Base-by-base conservation (phyloP, 2,113 vertebrate genomes). In the Triplophysa siluroides region DNA sequence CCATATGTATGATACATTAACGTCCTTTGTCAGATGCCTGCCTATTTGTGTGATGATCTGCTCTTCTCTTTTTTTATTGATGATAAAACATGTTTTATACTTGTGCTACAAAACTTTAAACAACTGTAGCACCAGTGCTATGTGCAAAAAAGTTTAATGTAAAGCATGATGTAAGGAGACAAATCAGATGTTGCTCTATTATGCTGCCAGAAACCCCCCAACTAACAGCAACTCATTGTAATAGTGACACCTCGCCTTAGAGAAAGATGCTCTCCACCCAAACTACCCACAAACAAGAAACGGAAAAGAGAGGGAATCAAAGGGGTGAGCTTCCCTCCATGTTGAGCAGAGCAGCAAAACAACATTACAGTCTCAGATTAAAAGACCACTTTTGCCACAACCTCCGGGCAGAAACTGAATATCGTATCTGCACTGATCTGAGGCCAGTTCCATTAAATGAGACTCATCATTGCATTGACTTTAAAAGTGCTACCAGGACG, bases 101-200 rank as follows among this genome's bases (percentile, higher is more conserved):
- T 33, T 38, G 33, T 38, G 5, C 5, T 38, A 38, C 33, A 38
- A 38, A 33, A 38, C 33, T 38, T 38, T 29, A 29, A 29, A 29
- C 29, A 29, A 29, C 29, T 29, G 29, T 29, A 29, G 29, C 29
- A 29, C 29, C 29, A 29, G 33, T 38, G 33, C 6, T 38, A 33
- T 7, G 33, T 38, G 6, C 33, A 38, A 38, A 38, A 38, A 38
- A 7, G 33, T 38, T n/a, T 7, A 38, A 38, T 6, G 6, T 38
- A 38, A 8, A 14, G 54, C 9, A 26, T 50, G 14, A 26, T 50
- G 14, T 50, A 61, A 67, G 76, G 45, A 54, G 61, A 84, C 74
- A 62, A 21, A 82, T 78, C 23, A 18, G 61, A 80, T 0, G 50
- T 19, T 56, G 76, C 87, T 87, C 87, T 89, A 87, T 87, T 85